phyloP scores from a whole-genome alignment of 1,140 invertebrate genomes.

The Dreissena rostriformis region DNA sequence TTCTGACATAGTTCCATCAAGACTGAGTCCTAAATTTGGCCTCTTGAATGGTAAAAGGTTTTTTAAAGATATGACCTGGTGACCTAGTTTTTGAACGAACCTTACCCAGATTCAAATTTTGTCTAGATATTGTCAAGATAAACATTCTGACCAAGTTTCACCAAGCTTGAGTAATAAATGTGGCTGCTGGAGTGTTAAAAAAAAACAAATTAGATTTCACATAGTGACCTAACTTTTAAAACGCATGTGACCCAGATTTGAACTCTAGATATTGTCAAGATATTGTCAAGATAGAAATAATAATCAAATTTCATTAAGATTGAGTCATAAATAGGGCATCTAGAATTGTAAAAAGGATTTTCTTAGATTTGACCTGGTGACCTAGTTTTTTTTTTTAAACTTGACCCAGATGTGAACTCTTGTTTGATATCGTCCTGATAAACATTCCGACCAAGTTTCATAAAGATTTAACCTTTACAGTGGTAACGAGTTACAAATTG shows the following conservation, averaged over 20 bases:
- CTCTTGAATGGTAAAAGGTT: no score
- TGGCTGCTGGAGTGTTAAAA: not conserved
- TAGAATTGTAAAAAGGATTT: not conserved
- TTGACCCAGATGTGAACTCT: not conserved
- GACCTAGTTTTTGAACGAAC: not conserved
- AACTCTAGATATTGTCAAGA: not conserved
- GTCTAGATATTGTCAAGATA: not conserved
- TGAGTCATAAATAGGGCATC: not conserved
- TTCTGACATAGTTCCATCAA: no score
- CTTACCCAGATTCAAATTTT: not conserved
- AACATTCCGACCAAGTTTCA: not conserved
- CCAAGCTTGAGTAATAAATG: not conserved
- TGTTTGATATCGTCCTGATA: not conserved
- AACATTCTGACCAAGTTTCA: not conserved
- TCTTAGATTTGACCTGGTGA: not conserved
- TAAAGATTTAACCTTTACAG: not conserved
- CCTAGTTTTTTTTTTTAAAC: not conserved
- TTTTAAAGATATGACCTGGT: not conserved
- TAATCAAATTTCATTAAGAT: not conserved
- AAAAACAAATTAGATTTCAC: not conserved
- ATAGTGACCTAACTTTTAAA: not conserved
- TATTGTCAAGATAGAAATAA: not conserved
- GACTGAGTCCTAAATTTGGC: no score
- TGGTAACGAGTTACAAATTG: not conserved
- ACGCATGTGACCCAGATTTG: not conserved